Evolutionary conservation across 2,888 invertebrate species (phyloP).

Genomic region (Acronicta aceris): DNA sequence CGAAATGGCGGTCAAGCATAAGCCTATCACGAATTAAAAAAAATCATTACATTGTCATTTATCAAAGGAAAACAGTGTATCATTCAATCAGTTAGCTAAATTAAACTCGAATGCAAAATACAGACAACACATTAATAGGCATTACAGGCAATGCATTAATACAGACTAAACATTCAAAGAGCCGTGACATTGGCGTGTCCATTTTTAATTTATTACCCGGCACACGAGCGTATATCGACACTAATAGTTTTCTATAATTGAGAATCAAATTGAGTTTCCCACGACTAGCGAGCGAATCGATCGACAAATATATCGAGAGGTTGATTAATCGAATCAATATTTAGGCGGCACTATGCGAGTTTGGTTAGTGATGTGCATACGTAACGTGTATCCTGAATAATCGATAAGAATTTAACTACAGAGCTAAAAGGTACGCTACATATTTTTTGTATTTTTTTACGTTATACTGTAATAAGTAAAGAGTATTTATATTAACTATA

Average conservation of each 20-base stretch:
- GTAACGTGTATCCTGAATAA: slow-evolving; percentile 25
- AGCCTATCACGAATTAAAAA: no score
- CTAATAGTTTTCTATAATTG: slow-evolving; percentile 75
- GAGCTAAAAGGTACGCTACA: no score
- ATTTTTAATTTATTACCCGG: slow-evolving; percentile 68
- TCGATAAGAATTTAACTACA: slow-evolving; percentile 18
- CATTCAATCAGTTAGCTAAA: slow-evolving; percentile 45
- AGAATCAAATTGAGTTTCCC: slow-evolving; percentile 72
- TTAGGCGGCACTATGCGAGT: slow-evolving; percentile 57
- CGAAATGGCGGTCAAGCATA: no score
- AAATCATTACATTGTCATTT: slow-evolving; percentile 1
- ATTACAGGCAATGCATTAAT: no score
- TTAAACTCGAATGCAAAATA: slow-evolving; percentile 49
- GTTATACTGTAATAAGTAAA: no score
- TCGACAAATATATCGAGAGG: slow-evolving; percentile 69
- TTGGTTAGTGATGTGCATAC: slow-evolving; percentile 50
- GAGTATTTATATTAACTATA: no score
- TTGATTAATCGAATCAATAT: slow-evolving; percentile 75
- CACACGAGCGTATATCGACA: slow-evolving; percentile 56
- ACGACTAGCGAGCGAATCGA: slow-evolving; percentile 62
- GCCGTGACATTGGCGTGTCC: slow-evolving; percentile 66
- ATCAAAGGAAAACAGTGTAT: slow-evolving; percentile 31
- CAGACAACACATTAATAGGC: no score
- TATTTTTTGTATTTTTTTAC: no score
- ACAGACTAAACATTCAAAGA: slow-evolving; percentile 57